Evolutionary conservation across 2,888 invertebrate species (phyloP).

Genomic region (Oscheius onirici): DNA sequence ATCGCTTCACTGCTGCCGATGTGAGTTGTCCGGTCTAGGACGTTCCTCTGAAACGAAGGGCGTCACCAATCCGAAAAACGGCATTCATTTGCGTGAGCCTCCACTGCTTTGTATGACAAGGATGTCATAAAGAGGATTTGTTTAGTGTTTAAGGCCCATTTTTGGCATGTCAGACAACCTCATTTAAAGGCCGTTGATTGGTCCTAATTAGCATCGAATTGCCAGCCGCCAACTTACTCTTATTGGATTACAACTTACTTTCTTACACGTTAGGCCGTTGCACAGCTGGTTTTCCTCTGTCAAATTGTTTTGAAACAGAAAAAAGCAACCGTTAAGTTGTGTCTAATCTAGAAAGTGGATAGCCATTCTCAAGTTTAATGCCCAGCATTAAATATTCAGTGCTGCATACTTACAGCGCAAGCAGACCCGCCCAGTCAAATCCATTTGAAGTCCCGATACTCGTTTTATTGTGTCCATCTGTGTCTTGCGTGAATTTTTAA

Average conservation of each 20-base stretch:
- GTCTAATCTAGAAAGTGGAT: background rate
- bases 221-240: conserved; percentile 13
- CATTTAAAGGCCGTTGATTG: conserved; percentile 24
- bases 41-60: conserved; percentile 9
- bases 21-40: conserved; percentile 10
- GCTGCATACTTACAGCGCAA: background rate
- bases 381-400: background rate
- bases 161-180: conserved; percentile 22
- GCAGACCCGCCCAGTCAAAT: background rate
- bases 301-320: no score
- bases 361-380: background rate
- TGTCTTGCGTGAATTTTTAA: conserved; percentile 22
- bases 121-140: conserved; percentile 16
- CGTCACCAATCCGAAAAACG: conserved; percentile 17
- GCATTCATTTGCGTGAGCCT: conserved; percentile 13
- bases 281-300: no score
- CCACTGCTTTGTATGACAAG: conserved; percentile 6
- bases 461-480: conserved; percentile 22
- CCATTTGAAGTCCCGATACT: background rate
- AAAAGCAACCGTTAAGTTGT: no score
- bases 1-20: conserved; percentile 11
- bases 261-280: conserved; percentile 8
- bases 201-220: conserved; percentile 32
- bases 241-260: conserved; percentile 26
- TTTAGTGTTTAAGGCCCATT: conserved; percentile 12